A percentile compares a stretch with the other conserved stretches of the same genome.
Evolutionary conservation across 2,113 vertebrate genomes (phyloP).

Genomic region (Eonycteris spelaea): DNA sequence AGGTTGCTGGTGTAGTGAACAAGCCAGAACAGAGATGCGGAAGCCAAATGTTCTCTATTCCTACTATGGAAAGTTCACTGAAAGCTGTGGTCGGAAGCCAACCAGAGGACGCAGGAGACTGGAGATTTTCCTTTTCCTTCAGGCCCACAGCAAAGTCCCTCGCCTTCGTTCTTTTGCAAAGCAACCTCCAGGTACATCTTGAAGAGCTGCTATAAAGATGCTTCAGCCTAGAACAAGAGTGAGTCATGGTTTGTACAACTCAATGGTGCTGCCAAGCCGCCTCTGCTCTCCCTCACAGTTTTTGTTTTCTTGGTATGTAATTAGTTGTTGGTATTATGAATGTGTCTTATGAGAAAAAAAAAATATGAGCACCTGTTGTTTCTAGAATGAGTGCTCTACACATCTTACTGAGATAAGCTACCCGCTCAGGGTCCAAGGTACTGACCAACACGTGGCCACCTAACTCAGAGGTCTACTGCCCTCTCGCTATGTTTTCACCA

Average conservation of each 20-base stretch:
- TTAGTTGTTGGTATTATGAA: constrained; percentile 63
- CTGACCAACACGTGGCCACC: not conserved
- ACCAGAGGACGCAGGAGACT: not conserved
- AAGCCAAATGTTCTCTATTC: constrained; percentile 6
- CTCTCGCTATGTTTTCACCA: not conserved
- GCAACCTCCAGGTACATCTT: not conserved
- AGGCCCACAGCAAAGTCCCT: not conserved
- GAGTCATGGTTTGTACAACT: constrained; percentile 62
- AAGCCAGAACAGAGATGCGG: constrained; percentile 53
- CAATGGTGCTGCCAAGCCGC: constrained; percentile 19
- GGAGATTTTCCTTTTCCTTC: not conserved
- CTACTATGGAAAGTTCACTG: constrained; percentile 44
- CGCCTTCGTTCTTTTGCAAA: constrained; percentile 15
- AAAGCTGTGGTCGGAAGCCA: constrained; percentile 12
- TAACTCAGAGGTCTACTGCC: not conserved
- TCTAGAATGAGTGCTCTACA: constrained; percentile 35
- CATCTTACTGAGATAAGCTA: not conserved
- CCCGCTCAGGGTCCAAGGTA: not conserved
- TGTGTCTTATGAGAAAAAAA: constrained; percentile 32
- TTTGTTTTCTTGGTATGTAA: constrained; percentile 72
- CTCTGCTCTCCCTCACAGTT: constrained; percentile 52
- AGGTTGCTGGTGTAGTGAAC: constrained; percentile 51
- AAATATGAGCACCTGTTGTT: constrained; percentile 52
- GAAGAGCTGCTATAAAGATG: not conserved
- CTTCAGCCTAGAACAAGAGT: not conserved